phyloP scores from a whole-genome alignment of 2,888 invertebrate species.

The Eueremaeus valkanovi region DNA sequence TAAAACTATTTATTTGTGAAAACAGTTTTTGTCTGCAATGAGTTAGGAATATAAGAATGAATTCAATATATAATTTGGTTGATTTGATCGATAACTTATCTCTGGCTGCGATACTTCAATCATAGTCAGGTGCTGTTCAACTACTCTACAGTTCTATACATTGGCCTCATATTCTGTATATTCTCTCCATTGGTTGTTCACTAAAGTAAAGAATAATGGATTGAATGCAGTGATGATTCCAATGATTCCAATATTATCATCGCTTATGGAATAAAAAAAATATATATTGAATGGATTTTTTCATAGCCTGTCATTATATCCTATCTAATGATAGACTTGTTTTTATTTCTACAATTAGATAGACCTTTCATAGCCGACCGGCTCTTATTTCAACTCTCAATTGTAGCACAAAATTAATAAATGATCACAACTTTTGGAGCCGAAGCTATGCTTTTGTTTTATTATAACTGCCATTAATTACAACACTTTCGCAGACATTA shows the following conservation, averaged over 20 bases:
- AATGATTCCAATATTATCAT: neutral
- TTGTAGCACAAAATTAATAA: neutral
- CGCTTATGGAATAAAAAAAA: neutral
- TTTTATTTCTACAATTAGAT: constrained; percentile 8
- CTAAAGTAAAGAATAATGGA: no score
- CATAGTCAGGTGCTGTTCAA: neutral
- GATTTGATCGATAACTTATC: neutral
- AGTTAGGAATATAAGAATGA: no score
- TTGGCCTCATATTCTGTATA: neutral
- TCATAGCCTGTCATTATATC: neutral
- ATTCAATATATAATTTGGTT: no score
- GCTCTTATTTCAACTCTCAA: neutral
- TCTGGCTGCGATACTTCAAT: no score
- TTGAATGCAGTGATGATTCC: neutral
- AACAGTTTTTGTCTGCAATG: no score
- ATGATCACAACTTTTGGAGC: neutral
- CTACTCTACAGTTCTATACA: neutral
- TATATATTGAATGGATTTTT: neutral
- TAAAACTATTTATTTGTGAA: no score
- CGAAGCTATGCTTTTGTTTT: neutral
- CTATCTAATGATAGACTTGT: constrained; percentile 7
- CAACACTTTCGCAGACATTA: neutral
- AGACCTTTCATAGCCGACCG: neutral
- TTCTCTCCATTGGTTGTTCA: neutral
- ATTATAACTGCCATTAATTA: neutral